Conservation (phyloP, 1,140 invertebrate species). For the Druon quercuslanigerum region DNA sequence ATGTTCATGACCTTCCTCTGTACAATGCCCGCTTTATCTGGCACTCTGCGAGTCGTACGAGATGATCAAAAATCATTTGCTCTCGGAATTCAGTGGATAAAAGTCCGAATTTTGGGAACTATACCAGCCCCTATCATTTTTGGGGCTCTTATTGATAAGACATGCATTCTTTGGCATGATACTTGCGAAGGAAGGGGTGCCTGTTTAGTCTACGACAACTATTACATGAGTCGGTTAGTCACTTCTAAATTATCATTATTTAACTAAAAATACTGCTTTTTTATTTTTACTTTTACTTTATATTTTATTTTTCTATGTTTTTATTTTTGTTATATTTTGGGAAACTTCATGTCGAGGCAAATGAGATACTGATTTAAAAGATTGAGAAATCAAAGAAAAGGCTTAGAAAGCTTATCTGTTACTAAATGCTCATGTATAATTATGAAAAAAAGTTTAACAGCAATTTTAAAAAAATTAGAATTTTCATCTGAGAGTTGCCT, state of each 20-base stretch:
- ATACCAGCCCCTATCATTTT: constrained; percentile 92
- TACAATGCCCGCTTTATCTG: constrained; percentile 86
- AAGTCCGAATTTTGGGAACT: constrained; percentile 86
- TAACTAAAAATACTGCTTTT: no score
- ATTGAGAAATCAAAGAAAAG: no score
- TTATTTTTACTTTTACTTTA: neutral
- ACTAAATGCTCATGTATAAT: no score
- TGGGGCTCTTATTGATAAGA: constrained; percentile 88
- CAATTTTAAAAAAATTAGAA: no score
- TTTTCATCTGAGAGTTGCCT: no score
- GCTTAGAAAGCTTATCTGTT: no score
- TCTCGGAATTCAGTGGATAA: constrained; percentile 91
- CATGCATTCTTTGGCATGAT: constrained; percentile 87
- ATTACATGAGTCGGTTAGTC: constrained; percentile 81
- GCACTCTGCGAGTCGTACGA: constrained; percentile 86
- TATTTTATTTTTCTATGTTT: neutral
- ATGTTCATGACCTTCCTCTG: constrained; percentile 87
- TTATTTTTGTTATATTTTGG: neutral
- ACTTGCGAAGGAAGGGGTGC: constrained; percentile 79
- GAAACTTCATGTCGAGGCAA: neutral
- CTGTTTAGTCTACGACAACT: constrained; percentile 84
- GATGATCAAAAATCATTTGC: constrained; percentile 90
- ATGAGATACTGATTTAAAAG: neutral
- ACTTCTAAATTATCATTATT: no score
- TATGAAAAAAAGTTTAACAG: no score